A percentile compares a stretch with the other conserved stretches of the same genome.
Evolutionary conservation across 2,113 vertebrate genomes (phyloP).

Genomic region (Ceyx cyanopectus): DNA sequence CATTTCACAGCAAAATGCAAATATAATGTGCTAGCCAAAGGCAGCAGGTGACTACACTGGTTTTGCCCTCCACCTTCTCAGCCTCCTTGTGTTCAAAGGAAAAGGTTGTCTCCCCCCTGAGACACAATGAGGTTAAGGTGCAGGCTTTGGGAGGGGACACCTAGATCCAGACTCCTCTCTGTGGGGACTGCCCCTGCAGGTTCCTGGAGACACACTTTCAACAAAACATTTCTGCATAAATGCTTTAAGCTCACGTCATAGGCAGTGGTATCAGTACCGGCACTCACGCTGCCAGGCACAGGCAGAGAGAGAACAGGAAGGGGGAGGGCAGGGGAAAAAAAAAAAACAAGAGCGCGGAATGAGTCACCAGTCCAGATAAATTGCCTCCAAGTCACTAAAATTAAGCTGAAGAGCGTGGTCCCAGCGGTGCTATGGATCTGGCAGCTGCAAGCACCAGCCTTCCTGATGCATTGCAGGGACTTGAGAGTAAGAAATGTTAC

Average conservation of each 20-base stretch:
- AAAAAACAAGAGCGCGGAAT: slow-evolving; percentile 11
- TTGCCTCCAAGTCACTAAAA: slow-evolving; percentile 64
- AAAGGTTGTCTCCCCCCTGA: neutral
- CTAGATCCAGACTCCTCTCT: fast-evolving
- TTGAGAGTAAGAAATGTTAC: neutral
- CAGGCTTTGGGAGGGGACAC: neutral
- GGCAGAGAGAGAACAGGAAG: slow-evolving; percentile 1
- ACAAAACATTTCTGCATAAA: neutral
- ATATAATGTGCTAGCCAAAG: neutral
- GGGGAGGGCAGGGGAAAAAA: neutral
- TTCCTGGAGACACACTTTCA: neutral
- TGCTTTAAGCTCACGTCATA: neutral
- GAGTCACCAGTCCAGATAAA: slow-evolving; percentile 72
- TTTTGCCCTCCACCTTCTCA: neutral
- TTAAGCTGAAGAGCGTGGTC: slow-evolving; percentile 57
- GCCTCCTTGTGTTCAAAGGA: neutral
- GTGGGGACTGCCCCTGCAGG: neutral
- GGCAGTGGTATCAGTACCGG: neutral
- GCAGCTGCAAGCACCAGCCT: slow-evolving; percentile 51
- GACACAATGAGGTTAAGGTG: neutral
- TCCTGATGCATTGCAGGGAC: slow-evolving; percentile 67
- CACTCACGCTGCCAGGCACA: neutral
- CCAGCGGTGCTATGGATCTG: slow-evolving; percentile 21
- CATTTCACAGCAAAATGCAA: neutral
- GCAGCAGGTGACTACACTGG: fast-evolving